phyloP scores from a whole-genome alignment of 2,888 invertebrate species.

The Acrobeloides nanus region DNA sequence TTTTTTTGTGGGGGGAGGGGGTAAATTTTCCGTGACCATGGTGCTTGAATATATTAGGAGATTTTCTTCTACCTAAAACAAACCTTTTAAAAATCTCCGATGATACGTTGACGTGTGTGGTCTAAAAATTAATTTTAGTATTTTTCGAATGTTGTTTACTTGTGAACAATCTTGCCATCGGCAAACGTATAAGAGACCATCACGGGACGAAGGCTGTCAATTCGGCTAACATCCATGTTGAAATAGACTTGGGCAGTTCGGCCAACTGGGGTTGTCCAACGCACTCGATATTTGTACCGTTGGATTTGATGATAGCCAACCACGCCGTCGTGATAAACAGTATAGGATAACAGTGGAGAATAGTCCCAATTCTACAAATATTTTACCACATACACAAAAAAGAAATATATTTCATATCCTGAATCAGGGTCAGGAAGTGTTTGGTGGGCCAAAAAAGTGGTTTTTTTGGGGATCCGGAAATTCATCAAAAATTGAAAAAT shows the following conservation, averaged over 20 bases:
- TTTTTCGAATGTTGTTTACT: background rate
- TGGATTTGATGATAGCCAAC: conserved; percentile 1
- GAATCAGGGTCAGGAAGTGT: too few relatives aligned
- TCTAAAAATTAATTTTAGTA: background rate
- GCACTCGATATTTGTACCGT: conserved; percentile 16
- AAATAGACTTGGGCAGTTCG: conserved; percentile 14
- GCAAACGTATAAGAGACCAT: conserved; percentile 13
- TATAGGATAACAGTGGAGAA: conserved; percentile 10
- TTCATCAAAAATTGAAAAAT: too few relatives aligned
- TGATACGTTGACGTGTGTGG: conserved; percentile 7
- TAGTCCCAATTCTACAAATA: conserved; percentile 18
- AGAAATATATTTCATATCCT: too few relatives aligned
- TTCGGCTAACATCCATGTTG: conserved; percentile 16
- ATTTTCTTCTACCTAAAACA: too few relatives aligned
- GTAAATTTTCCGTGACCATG: too few relatives aligned
- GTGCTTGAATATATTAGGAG: too few relatives aligned
- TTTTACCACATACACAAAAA: background rate
- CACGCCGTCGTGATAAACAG: conserved; percentile 11
- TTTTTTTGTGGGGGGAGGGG: too few relatives aligned
- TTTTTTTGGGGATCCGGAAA: too few relatives aligned
- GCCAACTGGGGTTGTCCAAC: conserved; percentile 4
- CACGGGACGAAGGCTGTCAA: conserved; percentile 6
- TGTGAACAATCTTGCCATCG: conserved; percentile 10
- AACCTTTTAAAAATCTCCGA: too few relatives aligned
- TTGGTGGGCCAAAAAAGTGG: too few relatives aligned